A percentile compares a stretch with the other conserved stretches of the same genome.
phyloP scores from a whole-genome alignment of 2,113 vertebrate species.

The Aegotheles bennettii region DNA sequence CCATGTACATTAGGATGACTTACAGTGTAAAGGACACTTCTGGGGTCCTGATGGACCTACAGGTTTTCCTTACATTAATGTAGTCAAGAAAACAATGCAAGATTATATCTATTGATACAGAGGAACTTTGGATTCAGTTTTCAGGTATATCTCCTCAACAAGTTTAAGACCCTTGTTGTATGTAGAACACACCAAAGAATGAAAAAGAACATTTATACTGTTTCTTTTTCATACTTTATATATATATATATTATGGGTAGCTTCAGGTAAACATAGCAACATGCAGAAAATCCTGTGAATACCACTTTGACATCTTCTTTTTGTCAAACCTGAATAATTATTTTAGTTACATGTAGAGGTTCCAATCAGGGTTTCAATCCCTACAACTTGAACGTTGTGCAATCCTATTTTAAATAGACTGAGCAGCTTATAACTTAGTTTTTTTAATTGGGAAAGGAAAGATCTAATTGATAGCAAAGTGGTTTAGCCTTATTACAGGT shows the following conservation, averaged over 20 bases:
- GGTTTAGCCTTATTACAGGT: not conserved
- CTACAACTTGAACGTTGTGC: not conserved
- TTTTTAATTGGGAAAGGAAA: not conserved
- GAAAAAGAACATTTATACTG: not conserved
- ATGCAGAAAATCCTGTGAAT: not conserved
- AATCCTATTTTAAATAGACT: not conserved
- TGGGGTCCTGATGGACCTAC: not conserved
- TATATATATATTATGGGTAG: not conserved
- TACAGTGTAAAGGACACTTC: not conserved
- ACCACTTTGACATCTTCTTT: not conserved
- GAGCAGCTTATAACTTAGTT: not conserved
- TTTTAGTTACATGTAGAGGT: not conserved
- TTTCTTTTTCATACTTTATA: not conserved
- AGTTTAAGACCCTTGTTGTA: fast-evolving
- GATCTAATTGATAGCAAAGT: not conserved
- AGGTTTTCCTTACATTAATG: not conserved
- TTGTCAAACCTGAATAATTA: not conserved
- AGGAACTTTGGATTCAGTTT: not conserved
- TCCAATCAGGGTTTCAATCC: not conserved
- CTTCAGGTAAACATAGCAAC: not conserved
- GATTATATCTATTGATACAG: not conserved
- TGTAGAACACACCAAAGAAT: not conserved
- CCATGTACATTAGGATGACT: not conserved
- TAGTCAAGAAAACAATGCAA: not conserved
- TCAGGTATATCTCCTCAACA: not conserved